Conservation (phyloP, 2,888 invertebrate genomes). For the Pristionchus mayeri region DNA sequence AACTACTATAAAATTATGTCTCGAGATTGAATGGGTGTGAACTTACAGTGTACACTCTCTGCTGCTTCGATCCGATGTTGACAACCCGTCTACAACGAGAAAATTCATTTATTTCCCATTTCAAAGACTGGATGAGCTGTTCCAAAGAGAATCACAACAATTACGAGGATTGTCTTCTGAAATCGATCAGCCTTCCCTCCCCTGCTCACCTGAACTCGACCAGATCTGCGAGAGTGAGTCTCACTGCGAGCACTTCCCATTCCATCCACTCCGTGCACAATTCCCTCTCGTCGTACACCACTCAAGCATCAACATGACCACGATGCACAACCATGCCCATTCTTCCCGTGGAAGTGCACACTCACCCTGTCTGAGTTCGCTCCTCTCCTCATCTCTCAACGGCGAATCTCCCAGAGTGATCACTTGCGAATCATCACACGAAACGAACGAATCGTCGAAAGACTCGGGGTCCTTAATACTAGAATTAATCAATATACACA, state of each 20-base stretch:
- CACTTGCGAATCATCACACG: constrained; percentile 7
- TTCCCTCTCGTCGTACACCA: neutral
- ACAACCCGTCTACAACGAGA: constrained; percentile 17
- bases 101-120: neutral
- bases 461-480: constrained; percentile 19
- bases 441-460: neutral
- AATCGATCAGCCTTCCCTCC: neutral
- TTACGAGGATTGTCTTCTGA: neutral
- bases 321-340: neutral
- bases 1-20: too few species aligned
- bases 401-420: constrained; percentile 46
- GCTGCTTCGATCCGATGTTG: constrained; percentile 25
- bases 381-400: constrained; percentile 36
- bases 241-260: constrained; percentile 51
- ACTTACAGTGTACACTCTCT: constrained; percentile 45
- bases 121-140: too few species aligned
- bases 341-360: too few species aligned
- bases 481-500: too few species aligned
- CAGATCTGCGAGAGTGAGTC: constrained; percentile 61
- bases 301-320: neutral
- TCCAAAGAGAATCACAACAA: neutral
- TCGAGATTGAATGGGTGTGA: neutral
- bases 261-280: constrained; percentile 55
- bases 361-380: constrained; percentile 8
- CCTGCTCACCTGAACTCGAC: constrained; percentile 61